Percentiles rank a stretch among this genome's conserved stretches.
These are phyloP conservation scores for Sigmodon hispidus DNA, from an alignment of 2,113 vertebrate genomes.

Conservation along the genomic window DNA sequence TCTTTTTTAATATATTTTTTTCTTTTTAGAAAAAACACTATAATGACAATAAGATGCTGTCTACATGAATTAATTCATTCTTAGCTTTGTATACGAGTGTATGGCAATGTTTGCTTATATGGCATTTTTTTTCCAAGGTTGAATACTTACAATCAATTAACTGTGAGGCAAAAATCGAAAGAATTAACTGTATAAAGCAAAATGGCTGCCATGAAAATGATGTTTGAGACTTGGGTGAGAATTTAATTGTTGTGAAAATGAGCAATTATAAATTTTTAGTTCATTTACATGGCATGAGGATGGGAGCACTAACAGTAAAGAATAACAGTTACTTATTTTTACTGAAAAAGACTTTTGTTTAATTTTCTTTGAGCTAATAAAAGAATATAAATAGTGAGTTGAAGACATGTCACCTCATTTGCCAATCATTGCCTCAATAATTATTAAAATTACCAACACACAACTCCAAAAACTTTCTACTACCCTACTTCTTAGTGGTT, in stretches of 20 bases:
- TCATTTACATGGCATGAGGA: conserved; percentile 35
- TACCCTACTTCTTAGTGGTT: neutral
- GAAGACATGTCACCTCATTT: neutral
- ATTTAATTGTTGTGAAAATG: conserved; percentile 72
- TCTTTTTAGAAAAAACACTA: neutral
- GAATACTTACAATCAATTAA: conserved; percentile 69
- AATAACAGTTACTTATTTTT: conserved; percentile 48
- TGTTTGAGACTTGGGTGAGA: conserved; percentile 46
- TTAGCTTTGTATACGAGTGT: conserved; percentile 27
- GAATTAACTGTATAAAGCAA: conserved; percentile 13
- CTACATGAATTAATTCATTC: conserved; percentile 39
- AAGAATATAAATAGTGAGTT: neutral
- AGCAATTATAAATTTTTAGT: conserved; percentile 56
- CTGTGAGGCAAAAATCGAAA: conserved; percentile 41
- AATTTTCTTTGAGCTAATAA: neutral
- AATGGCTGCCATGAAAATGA: conserved; percentile 57
- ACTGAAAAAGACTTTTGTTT: conserved; percentile 34
- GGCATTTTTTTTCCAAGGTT: conserved; percentile 57
- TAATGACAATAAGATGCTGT: conserved; percentile 14
- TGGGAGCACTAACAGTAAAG: conserved; percentile 42
- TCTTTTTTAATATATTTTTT: conserved; percentile 4
- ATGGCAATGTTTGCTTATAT: conserved; percentile 57
- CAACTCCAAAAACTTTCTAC: neutral
- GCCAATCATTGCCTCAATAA: neutral
- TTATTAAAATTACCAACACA: conserved; percentile 12